Base-by-base conservation (phyloP, 2,888 invertebrate species). In the Spodoptera picta region DNA sequence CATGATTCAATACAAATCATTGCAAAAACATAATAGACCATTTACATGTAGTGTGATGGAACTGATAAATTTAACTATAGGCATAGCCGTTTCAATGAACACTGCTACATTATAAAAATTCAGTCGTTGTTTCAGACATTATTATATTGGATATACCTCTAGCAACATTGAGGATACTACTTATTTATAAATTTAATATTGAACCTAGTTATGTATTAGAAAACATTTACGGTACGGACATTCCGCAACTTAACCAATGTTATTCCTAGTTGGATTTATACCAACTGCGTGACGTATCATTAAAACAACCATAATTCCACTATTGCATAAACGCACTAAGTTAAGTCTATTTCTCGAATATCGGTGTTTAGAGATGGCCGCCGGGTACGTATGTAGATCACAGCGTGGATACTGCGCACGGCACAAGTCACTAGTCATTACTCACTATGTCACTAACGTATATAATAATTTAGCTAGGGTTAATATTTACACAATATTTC, bases 401-500 rank as follows among this genome's bases (percentile, higher is more conserved):
- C 83, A 79, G 76, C 75, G 66, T 69, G 75, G 78, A 78, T 84
- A 84, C 83, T 83, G 85, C 83, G 79, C 82, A 74, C 77, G 77
- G 81, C 83, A 78, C 78, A 73, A 70, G 76, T 80, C 83, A 27
- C 27, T 27, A 27, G 27, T 27, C 27, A 27, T 5, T 27, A 27
- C 4, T 27, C 27, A 82, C 79, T 83, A 65, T 69, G 74, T 80
- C 79, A 79, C 78, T 83, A 69, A 72, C 47, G 45, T 71, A 36
- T 75, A 74, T 52, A 86, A 84, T 86, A 83, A 86, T 82, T 85
- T 88, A 90, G 65, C 80, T 82, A 81, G 72, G 82, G 69, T 74
- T 77, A 81, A 73, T 89, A 87, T 88, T 75, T 87, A 87, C 87
- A 89, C 66, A 83, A 63, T 84, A 83, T 80, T 85, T 85, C 82